Evolutionary conservation across 2,888 invertebrate genomes (phyloP).

Genomic region (Athalia rosae): DNA sequence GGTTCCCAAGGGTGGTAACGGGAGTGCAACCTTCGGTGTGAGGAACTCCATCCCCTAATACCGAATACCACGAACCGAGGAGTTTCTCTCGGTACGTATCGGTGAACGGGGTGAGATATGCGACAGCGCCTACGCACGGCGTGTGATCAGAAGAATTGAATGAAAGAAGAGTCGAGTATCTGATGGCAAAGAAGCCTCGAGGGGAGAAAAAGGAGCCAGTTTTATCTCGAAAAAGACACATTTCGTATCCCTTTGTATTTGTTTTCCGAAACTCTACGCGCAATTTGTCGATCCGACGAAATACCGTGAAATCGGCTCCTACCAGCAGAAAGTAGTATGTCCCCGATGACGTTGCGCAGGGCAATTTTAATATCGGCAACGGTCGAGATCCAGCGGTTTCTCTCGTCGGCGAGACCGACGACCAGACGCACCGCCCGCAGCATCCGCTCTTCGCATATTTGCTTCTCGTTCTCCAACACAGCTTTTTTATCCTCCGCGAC

Average conservation of each 20-base stretch:
- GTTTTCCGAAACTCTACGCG: too few species aligned
- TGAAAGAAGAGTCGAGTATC: conserved; percentile 24
- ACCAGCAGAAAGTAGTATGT: conserved; percentile 82
- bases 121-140: conserved; percentile 79
- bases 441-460: conserved; percentile 85
- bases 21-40: conserved; percentile 82
- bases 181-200: background rate
- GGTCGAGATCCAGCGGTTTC: conserved; percentile 83
- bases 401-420: conserved; percentile 81
- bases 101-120: conserved; percentile 88
- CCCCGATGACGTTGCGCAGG: conserved; percentile 80
- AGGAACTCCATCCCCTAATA: conserved; percentile 77
- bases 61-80: conserved; percentile 76
- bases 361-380: conserved; percentile 78
- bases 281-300: too few species aligned
- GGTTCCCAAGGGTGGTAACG: conserved; percentile 82
- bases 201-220: too few species aligned
- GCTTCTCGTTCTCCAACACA: conserved; percentile 84
- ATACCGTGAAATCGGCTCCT: background rate
- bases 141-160: background rate
- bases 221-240: too few species aligned
- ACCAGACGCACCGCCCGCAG: conserved; percentile 84
- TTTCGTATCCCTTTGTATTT: too few species aligned
- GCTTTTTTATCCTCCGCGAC: conserved; percentile 83
- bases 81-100: conserved; percentile 79